Conservation (phyloP, 2,888 invertebrate genomes). For the Cantharis flavilabris region DNA sequence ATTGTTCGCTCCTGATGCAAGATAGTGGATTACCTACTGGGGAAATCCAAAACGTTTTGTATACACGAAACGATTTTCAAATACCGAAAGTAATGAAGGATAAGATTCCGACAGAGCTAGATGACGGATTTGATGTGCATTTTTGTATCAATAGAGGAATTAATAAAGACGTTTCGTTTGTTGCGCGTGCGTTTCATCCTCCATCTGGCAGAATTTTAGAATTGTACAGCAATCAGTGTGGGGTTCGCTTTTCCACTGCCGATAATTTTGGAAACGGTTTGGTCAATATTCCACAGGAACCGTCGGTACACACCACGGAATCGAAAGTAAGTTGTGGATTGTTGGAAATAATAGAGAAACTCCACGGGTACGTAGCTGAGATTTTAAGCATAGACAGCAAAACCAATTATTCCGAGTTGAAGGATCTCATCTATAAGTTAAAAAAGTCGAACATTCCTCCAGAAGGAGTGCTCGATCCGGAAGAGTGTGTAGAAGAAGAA, state of each 20-base stretch:
- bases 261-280: slow-evolving; percentile 56
- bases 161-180: slow-evolving; percentile 62
- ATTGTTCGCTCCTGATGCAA: slow-evolving; percentile 72
- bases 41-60: slow-evolving; percentile 69
- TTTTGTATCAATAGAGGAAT: slow-evolving; percentile 71
- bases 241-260: slow-evolving; percentile 84
- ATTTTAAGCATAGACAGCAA: slow-evolving; percentile 20
- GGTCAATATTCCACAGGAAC: slow-evolving; percentile 10
- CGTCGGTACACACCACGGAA: background rate
- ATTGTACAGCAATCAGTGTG: slow-evolving; percentile 83
- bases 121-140: slow-evolving; percentile 80
- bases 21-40: slow-evolving; percentile 74
- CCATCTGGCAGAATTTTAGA: slow-evolving; percentile 75
- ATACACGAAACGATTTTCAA: slow-evolving; percentile 75
- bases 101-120: slow-evolving; percentile 66
- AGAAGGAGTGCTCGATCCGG: background rate
- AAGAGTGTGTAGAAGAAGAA: background rate
- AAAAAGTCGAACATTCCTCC: background rate
- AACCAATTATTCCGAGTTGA: slow-evolving; percentile 31
- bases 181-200: slow-evolving; percentile 70
- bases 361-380: slow-evolving; percentile 19
- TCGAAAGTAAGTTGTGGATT: background rate
- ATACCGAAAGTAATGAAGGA: slow-evolving; percentile 65
- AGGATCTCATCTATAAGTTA: slow-evolving; percentile 26
- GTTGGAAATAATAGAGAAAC: slow-evolving; percentile 24